These are phyloP conservation scores for Prietella phreatophila DNA, from an alignment of 2,113 vertebrate genomes.

Conservation along the genomic window DNA sequence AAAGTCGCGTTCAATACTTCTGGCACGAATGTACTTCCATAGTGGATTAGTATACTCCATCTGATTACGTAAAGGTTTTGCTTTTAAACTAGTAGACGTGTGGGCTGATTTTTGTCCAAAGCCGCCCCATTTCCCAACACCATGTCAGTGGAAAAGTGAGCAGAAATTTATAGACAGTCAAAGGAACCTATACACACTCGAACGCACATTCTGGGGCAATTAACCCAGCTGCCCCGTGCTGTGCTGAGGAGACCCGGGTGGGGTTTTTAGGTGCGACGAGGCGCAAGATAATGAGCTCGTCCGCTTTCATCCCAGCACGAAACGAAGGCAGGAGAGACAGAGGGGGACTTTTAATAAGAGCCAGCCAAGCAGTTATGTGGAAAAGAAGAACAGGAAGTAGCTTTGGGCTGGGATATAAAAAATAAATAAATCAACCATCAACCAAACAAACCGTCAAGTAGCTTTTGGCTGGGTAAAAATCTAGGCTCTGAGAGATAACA, in stretches of 20 bases:
- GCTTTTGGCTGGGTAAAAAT: slow-evolving; percentile 56
- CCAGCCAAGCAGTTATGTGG: slow-evolving; percentile 7
- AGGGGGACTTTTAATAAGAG: slow-evolving; percentile 32
- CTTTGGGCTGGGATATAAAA: slow-evolving; percentile 31
- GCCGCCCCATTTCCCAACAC: too few relatives aligned
- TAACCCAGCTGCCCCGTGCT: not conserved
- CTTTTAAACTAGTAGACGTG: not conserved
- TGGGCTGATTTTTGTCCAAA: not conserved
- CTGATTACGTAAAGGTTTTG: not conserved
- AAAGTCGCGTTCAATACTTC: too few relatives aligned
- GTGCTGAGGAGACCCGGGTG: not conserved
- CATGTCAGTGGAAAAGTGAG: not conserved
- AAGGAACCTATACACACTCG: not conserved
- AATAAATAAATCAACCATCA: too few relatives aligned
- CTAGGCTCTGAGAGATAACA: slow-evolving; percentile 58
- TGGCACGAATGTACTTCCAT: too few relatives aligned
- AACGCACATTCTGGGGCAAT: not conserved
- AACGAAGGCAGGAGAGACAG: slow-evolving; percentile 13
- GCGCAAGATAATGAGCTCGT: slow-evolving; percentile 28
- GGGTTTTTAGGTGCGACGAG: not conserved
- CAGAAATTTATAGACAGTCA: not conserved
- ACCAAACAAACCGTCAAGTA: slow-evolving; percentile 13
- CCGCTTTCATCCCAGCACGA: slow-evolving; percentile 35
- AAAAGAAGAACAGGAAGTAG: slow-evolving; percentile 34
- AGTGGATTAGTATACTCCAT: not conserved